These are phyloP conservation scores for Pica pica DNA, from an alignment of 2,113 vertebrate genomes.

Conservation along the genomic window DNA sequence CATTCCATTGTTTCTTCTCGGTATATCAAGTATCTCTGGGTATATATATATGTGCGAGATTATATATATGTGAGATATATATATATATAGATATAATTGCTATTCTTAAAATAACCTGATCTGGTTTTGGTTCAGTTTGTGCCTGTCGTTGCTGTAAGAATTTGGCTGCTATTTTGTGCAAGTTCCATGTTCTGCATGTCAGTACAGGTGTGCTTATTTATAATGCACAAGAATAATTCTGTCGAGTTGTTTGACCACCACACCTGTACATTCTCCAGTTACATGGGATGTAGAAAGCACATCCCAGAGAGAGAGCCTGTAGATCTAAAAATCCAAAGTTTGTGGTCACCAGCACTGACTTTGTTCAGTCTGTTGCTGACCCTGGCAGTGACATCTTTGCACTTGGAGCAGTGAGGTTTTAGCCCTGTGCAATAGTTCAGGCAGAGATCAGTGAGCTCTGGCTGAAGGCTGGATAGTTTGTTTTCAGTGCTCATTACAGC, in stretches of 20 bases:
- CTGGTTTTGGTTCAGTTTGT: neutral
- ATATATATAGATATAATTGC: neutral
- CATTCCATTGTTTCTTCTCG: constrained; percentile 5
- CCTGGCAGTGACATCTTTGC: neutral
- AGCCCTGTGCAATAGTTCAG: neutral
- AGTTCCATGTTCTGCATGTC: neutral
- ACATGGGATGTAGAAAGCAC: neutral
- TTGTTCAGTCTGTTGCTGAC: neutral
- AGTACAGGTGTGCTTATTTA: neutral
- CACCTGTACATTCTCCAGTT: neutral
- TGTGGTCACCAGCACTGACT: neutral
- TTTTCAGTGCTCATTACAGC: neutral
- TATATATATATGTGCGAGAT: neutral
- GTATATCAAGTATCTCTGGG: neutral
- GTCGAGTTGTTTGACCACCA: neutral
- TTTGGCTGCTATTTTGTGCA: neutral
- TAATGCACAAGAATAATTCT: neutral
- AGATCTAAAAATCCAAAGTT: neutral
- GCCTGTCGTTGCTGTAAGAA: neutral
- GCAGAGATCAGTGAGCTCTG: neutral
- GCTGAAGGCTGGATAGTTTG: neutral
- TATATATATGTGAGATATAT: neutral
- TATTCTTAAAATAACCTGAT: neutral
- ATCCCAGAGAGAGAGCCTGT: neutral
- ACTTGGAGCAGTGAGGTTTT: neutral